phyloP scores from a whole-genome alignment of 1,140 invertebrate genomes.

The Branchinecta lynchi region DNA sequence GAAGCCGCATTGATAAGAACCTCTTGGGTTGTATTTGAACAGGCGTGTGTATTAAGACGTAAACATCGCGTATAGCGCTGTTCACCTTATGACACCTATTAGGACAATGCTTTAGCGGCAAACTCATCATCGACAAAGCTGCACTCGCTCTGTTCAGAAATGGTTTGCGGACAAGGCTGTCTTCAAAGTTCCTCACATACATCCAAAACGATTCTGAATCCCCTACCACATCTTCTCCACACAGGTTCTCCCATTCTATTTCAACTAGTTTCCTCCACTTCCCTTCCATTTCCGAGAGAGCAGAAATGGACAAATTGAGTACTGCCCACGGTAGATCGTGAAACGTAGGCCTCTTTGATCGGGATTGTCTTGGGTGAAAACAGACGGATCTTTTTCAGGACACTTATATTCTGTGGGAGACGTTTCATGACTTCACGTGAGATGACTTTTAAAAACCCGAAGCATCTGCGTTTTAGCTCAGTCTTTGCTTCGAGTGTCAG shows the following conservation, averaged over 20 bases:
- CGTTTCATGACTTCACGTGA: conserved; percentile 6
- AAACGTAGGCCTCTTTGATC: not conserved
- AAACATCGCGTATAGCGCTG: no score
- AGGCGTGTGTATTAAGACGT: no score
- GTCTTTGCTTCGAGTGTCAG: not conserved
- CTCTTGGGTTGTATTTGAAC: no score
- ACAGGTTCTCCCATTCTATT: not conserved
- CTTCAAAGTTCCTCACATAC: not conserved
- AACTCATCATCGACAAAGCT: no score
- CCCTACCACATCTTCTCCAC: not conserved
- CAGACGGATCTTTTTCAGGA: conserved; percentile 5
- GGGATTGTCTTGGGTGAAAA: conserved; percentile 4
- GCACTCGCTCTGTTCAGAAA: conserved; percentile 1
- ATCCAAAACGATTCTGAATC: conserved; percentile 9
- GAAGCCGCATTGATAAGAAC: no score
- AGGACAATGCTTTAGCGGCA: no score
- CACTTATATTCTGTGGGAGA: conserved; percentile 6
- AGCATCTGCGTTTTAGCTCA: not conserved
- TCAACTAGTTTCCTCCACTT: conserved; percentile 5
- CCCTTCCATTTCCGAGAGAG: conserved; percentile 5
- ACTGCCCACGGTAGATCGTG: not conserved
- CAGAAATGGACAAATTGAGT: conserved; percentile 6
- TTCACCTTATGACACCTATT: no score
- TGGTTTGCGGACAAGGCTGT: not conserved
- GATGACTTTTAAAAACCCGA: conserved; percentile 5